Evolutionary conservation across 2,888 invertebrate genomes (phyloP).

Genomic region (Orthosia gothica): DNA sequence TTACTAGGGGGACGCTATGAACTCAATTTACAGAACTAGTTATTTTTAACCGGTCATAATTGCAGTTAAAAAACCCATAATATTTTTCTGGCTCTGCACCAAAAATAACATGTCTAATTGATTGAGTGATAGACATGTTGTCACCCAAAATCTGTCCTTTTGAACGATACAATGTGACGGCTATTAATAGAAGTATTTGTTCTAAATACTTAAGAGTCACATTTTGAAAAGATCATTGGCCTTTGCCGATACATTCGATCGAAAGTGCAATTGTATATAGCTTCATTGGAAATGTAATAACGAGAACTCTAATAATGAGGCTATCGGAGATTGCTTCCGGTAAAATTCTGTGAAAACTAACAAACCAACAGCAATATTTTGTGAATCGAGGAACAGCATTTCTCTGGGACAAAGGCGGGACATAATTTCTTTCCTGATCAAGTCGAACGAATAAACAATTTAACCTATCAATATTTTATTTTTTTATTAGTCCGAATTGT

Average conservation of each 20-base stretch:
- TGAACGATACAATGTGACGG: conserved; percentile 13
- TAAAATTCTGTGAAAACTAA: conserved; percentile 2
- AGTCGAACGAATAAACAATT: no score
- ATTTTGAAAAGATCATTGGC: conserved; percentile 7
- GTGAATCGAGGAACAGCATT: no score
- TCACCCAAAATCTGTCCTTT: conserved; percentile 36
- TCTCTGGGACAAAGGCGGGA: no score
- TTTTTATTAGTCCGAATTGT: no score
- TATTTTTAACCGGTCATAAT: background rate
- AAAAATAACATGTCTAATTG: conserved; percentile 15
- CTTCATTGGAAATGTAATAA: background rate
- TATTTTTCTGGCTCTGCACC: conserved; percentile 28
- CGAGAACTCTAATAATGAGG: background rate
- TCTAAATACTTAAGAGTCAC: conserved; percentile 4
- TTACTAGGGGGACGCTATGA: background rate
- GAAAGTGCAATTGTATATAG: background rate
- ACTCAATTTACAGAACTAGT: background rate
- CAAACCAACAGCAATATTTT: background rate
- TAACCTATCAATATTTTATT: no score
- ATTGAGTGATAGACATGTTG: conserved; percentile 45
- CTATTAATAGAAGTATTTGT: conserved; percentile 11
- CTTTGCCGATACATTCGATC: background rate
- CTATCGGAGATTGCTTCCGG: background rate
- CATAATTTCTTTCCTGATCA: no score
- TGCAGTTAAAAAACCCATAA: conserved; percentile 5